phyloP scores from a whole-genome alignment of 2,888 invertebrate genomes.

The Microctonus brassicae region DNA sequence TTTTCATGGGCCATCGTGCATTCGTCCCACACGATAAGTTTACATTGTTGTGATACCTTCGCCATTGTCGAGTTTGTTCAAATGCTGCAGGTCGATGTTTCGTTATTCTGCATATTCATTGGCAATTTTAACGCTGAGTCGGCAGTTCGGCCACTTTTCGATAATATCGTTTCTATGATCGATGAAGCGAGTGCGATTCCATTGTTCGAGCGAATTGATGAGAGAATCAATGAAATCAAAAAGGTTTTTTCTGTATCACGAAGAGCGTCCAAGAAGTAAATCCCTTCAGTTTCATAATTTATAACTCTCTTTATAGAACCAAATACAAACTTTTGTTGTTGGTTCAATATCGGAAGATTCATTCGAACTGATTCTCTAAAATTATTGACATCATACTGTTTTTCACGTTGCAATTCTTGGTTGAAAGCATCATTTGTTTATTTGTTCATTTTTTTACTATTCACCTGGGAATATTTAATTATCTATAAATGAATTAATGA shows the following conservation, averaged over 20 bases:
- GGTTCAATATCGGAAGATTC: not conserved
- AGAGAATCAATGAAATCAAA: not conserved
- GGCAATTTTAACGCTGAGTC: conserved; percentile 26
- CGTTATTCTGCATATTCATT: conserved; percentile 27
- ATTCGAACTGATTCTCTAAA: not conserved
- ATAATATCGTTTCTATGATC: not conserved
- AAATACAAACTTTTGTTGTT: not conserved
- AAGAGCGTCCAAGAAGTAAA: not conserved
- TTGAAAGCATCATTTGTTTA: conserved; percentile 8
- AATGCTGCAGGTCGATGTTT: conserved; percentile 59
- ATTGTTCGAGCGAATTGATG: not conserved
- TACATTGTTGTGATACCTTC: conserved; percentile 53
- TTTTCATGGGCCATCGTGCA: conserved; percentile 64
- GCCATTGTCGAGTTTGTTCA: conserved; percentile 46
- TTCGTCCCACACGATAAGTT: conserved; percentile 67
- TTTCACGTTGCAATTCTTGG: not conserved
- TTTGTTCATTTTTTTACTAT: no score
- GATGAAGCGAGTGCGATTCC: no score
- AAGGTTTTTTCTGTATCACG: conserved; percentile 4
- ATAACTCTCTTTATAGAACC: not conserved
- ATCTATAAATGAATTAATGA: no score
- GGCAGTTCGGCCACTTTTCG: conserved; percentile 16
- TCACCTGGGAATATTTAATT: no score
- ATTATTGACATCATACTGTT: not conserved
- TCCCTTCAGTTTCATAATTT: not conserved